phyloP scores from a whole-genome alignment of 2,888 invertebrate species.

The Gymnosoma rotundatum region DNA sequence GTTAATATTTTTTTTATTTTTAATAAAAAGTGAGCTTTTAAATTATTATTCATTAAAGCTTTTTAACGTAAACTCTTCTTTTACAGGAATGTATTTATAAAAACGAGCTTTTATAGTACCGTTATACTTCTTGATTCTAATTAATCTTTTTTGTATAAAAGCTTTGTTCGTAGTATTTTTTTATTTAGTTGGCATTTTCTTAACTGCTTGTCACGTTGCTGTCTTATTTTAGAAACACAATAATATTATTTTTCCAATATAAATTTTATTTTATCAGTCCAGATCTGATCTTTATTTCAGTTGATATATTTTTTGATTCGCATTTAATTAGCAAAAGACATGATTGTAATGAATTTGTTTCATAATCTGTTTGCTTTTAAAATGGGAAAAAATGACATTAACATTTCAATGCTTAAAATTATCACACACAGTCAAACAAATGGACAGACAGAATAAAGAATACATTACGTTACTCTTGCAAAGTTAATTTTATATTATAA shows the following conservation, averaged over 20 bases:
- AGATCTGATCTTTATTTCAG: slow-evolving; percentile 64
- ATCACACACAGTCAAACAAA: slow-evolving; percentile 45
- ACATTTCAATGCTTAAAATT: slow-evolving; percentile 59
- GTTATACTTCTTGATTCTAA: too few species aligned
- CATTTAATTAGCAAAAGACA: slow-evolving; percentile 42
- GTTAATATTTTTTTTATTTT: too few species aligned
- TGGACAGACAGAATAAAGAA: slow-evolving; percentile 31
- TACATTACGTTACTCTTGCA: slow-evolving; percentile 47
- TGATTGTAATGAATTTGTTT: slow-evolving; percentile 54
- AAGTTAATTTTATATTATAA: slow-evolving; percentile 53
- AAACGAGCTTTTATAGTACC: too few species aligned
- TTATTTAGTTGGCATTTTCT: too few species aligned
- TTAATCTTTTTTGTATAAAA: too few species aligned
- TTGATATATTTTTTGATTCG: slow-evolving; percentile 54
- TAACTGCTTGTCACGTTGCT: background rate
- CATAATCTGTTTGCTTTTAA: slow-evolving; percentile 56
- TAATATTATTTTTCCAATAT: slow-evolving; percentile 17
- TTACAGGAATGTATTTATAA: too few species aligned
- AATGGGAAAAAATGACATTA: slow-evolving; percentile 52
- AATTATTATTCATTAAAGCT: too few species aligned
- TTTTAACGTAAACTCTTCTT: too few species aligned
- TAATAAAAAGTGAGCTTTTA: too few species aligned
- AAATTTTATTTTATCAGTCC: slow-evolving; percentile 28
- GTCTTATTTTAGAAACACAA: background rate
- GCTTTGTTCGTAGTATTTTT: too few species aligned